Evolutionary conservation across 2,888 invertebrate genomes (phyloP), one percentile per base, ranked within the genome.

Genomic region (Lasioglossum lativentre): DNA sequence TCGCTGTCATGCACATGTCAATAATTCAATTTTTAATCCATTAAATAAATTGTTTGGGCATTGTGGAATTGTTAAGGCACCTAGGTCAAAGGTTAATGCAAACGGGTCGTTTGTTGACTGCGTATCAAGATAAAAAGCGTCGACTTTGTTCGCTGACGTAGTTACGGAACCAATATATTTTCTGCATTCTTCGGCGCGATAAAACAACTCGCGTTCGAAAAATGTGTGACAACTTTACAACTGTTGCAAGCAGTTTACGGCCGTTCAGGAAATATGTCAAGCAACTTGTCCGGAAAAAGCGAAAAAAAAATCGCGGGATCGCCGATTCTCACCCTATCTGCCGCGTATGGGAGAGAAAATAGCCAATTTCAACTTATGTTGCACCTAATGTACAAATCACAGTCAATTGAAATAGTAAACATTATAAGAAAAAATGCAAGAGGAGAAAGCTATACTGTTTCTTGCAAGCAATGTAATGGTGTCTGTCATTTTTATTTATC

Each of bases 171-270:
- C 47, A 47, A 73, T 73, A 45, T 52, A 47, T 73, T 73, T 73
- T 34, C 73, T 23, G 30, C 73, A 73, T 73, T 73, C 73, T 73
- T 73, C 47, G 47, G 8, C 45, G 47, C 73, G 45, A 73, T 73
- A 47, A 73, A 73, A 73, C 73, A 73, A 52, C 47, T 47, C 30
- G 73, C 45, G 71, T 27, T 45, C 27, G 42, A 30, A 73, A 52
- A 73, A 73, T 52, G 73, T 47, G 47, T 23, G 73, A 73, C 73
- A 73, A 73, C 34, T 73, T 73, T 73, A 73, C 73, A 72, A 73
- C 73, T 73, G 73, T 23, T 30, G 30, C 47, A 47, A 47, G 34
- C 73, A 52, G 47, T 47, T 23, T 34, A 73, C 12, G 73, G 47
- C 30, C 73, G 73, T 73, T 47, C 73, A 12, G 73, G 30, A 73